Conservation (phyloP, 2,113 vertebrate species). For the Bubo scandiacus region DNA sequence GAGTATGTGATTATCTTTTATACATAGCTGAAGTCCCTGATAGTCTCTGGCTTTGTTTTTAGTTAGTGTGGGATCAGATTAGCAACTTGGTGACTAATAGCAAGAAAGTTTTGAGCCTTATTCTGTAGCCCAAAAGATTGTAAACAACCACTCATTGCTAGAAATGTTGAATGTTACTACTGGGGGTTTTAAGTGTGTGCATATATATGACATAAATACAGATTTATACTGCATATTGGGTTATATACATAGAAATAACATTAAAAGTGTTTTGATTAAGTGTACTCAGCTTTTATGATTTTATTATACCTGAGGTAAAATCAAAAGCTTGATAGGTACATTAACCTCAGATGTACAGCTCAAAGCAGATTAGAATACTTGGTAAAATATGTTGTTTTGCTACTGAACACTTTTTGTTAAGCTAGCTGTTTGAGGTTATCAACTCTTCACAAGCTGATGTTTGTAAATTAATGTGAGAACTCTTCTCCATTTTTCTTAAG, state of each 20-base stretch:
- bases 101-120: neutral
- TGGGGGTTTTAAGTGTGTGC: neutral
- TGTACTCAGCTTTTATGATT: neutral
- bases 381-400: neutral
- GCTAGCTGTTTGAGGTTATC: neutral
- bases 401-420: neutral
- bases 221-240: neutral
- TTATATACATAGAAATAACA: neutral
- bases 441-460: neutral
- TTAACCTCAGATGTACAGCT: neutral
- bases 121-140: neutral
- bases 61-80: neutral
- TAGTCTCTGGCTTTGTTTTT: neutral
- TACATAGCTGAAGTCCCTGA: neutral
- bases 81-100: neutral
- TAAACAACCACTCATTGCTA: neutral
- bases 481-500: neutral
- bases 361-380: neutral
- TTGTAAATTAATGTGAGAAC: neutral
- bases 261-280: neutral
- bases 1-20: neutral
- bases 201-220: neutral
- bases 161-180: neutral
- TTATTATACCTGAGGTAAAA: neutral
- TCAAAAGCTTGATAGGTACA: neutral